A percentile compares a stretch with the other conserved stretches of the same genome.
Conservation (phyloP, 2,797 vertebrate genomes). For the Semotilus atromaculatus region DNA sequence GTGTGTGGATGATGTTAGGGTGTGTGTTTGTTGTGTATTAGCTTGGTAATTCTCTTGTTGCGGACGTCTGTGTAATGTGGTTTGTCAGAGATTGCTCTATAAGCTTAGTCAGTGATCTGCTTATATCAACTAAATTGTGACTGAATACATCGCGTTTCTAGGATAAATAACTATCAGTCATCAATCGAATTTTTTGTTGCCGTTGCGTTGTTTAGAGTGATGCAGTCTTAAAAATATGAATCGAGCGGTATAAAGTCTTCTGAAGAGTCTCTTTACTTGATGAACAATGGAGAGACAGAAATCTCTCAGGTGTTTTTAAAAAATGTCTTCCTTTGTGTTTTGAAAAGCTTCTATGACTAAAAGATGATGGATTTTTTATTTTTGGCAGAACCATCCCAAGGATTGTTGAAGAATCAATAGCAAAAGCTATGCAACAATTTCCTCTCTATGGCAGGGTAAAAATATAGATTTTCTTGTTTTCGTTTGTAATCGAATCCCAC, state of each 20-base stretch:
- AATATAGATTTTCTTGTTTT: background rate
- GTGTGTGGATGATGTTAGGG: slow-evolving; percentile 54
- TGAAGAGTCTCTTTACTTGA: background rate
- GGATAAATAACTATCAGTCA: background rate
- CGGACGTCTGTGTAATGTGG: slow-evolving; percentile 53
- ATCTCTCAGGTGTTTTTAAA: background rate
- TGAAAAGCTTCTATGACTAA: background rate
- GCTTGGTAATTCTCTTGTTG: slow-evolving; percentile 64
- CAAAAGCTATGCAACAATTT: background rate
- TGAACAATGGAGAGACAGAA: background rate
- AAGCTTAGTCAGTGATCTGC: slow-evolving; percentile 43
- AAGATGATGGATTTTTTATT: background rate
- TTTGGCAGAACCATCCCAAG: background rate
- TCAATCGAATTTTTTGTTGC: background rate
- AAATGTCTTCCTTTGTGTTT: background rate
- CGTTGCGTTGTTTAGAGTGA: background rate
- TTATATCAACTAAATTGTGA: slow-evolving; percentile 31
- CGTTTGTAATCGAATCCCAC: too few relatives aligned
- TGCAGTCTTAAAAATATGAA: background rate
- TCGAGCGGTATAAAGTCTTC: background rate
- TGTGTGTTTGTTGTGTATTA: slow-evolving; percentile 52
- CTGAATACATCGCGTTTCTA: background rate
- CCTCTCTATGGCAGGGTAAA: background rate
- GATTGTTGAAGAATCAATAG: background rate
- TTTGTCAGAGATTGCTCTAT: slow-evolving; percentile 52